Conservation (phyloP, 2,888 invertebrate species). For the Loripinus fragilis region DNA sequence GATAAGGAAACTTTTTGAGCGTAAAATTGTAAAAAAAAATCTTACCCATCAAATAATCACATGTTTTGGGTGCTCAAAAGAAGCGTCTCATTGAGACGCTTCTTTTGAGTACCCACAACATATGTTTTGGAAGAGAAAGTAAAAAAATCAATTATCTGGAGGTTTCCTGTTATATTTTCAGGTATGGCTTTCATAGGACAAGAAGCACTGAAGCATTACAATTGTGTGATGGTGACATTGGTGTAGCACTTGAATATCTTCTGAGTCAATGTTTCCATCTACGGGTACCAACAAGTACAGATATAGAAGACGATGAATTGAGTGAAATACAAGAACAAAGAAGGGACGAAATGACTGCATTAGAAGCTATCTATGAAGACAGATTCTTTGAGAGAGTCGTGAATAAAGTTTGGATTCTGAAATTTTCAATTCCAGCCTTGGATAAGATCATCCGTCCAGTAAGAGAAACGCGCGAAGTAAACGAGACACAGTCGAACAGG, state of each 20-base stretch:
- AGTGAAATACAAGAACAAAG: conserved; percentile 70
- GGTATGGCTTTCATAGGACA: conserved; percentile 78
- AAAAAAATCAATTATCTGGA: too few relatives aligned
- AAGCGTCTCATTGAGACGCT: too few relatives aligned
- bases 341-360: conserved; percentile 77
- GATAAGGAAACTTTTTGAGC: too few relatives aligned
- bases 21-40: too few relatives aligned
- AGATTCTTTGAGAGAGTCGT: conserved; percentile 73
- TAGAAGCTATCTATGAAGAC: conserved; percentile 77
- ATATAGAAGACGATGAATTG: conserved; percentile 22
- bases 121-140: too few relatives aligned
- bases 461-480: conserved; percentile 21
- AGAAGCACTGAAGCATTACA: conserved; percentile 74
- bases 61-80: too few relatives aligned
- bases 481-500: conserved; percentile 19
- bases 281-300: conserved; percentile 11
- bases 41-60: too few relatives aligned
- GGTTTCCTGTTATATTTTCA: conserved; percentile 32
- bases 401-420: conserved; percentile 75
- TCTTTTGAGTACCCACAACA: too few relatives aligned
- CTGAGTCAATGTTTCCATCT: conserved; percentile 73
- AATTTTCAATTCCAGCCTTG: conserved; percentile 67
- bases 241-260: conserved; percentile 75
- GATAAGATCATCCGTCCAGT: conserved; percentile 57
- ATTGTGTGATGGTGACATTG: conserved; percentile 76